Base-by-base conservation (phyloP, 2,113 vertebrate species). In the Oriolus oriolus region DNA sequence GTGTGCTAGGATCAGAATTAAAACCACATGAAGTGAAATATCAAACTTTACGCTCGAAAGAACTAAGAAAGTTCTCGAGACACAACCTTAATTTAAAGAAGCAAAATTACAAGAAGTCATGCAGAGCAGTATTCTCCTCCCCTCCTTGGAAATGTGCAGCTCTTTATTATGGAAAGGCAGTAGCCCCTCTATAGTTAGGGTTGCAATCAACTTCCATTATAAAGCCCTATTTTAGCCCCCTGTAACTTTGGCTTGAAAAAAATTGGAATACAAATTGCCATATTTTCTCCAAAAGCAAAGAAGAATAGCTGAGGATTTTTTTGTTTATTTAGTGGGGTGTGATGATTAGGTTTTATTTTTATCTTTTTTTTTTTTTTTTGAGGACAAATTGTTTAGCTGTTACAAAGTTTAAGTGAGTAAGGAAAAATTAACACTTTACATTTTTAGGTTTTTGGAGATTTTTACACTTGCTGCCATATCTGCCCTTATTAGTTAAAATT, bases 201-300 rank as follows among this genome's bases (percentile, higher is more conserved):
- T 93, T 91, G 94, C 74, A 97, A 97, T 95, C 96, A 95, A 59
- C 88, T 94, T 93, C 88, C 92, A 96, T 97, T 95, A 96, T 95
- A 82, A 95, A 92, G 37, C 81, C 87, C 23, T 94, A 82, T 87
- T 96, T 95, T 82, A 96, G 60, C 61, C 65, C 81, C 69, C 87
- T 93, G 87, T 96, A 95, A 95, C 87, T 97, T 94, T 89, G 80
- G 61, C 91, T 95, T 87, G 68, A 92, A 93, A 93, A 93, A 94
- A 94, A 95, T 33, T 91, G 87, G 73, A 92, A 84, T 93, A 89
- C 44, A 95, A 97, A 97, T 96, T 96, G 49, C 68, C 80, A 84
- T 81, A 71, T 97, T 96, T 97, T 89, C 81, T 91, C 41, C 74
- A 78, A 91, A 95, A 71, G 84, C 84, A 89, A 86, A 61, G 68